phyloP scores from a whole-genome alignment of 2,113 vertebrate genomes.

The Aplodontia rufa region DNA sequence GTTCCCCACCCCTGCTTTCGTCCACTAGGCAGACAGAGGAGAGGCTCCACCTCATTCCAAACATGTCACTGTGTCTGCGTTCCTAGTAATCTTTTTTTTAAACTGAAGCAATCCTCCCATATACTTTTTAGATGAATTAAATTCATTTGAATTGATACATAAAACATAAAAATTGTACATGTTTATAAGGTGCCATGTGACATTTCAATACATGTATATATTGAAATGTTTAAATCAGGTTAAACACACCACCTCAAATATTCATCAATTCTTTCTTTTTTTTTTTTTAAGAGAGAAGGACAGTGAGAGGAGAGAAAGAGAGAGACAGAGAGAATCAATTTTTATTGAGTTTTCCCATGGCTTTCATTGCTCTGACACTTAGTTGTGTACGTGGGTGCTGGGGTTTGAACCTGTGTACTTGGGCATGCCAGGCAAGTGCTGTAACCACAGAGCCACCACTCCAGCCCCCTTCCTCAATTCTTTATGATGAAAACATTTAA shows the following conservation, averaged over 20 bases:
- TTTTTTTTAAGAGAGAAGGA: no score
- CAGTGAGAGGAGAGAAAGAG: no score
- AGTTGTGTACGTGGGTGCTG: no score
- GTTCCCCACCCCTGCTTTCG: background rate
- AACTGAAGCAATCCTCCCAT: background rate
- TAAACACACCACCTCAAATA: background rate
- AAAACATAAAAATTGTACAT: background rate
- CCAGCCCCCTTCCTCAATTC: background rate
- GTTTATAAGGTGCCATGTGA: background rate
- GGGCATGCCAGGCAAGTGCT: no score
- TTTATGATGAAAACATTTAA: background rate
- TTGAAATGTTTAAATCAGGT: background rate
- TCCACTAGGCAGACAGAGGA: background rate
- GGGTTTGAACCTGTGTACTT: no score
- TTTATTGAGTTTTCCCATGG: no score
- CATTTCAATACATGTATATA: background rate
- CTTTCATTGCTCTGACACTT: no score
- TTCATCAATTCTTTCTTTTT: background rate
- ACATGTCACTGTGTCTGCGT: background rate
- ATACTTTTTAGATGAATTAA: background rate
- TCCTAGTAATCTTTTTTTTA: background rate
- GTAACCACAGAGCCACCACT: no score
- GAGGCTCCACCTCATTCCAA: background rate
- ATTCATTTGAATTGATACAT: background rate
- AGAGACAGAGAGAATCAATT: no score